Evolutionary conservation across 2,888 invertebrate species (phyloP).

Genomic region (Anorthoa munda): DNA sequence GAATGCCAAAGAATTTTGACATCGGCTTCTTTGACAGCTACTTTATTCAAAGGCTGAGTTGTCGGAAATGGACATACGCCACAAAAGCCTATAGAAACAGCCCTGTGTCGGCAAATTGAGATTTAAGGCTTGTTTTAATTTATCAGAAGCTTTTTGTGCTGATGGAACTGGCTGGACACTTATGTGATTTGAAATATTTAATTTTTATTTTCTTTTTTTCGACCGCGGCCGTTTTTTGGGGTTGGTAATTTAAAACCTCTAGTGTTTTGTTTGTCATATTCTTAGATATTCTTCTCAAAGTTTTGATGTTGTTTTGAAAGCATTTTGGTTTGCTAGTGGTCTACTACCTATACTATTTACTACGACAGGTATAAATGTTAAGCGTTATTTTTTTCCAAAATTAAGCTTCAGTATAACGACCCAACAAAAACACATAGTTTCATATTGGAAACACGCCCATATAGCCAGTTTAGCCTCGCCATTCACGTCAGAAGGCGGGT

Average conservation of each 20-base stretch:
- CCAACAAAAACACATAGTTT: slow-evolving; percentile 59
- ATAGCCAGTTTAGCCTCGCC: slow-evolving; percentile 74
- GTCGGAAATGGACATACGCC: slow-evolving; percentile 88
- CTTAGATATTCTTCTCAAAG: neutral
- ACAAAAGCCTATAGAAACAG: slow-evolving; percentile 81
- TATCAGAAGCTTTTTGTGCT: slow-evolving; percentile 62
- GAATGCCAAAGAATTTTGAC: slow-evolving; percentile 79
- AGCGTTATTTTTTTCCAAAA: neutral
- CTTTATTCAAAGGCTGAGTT: slow-evolving; percentile 82
- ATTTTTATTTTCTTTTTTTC: slow-evolving; percentile 30
- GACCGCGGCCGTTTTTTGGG: slow-evolving; percentile 7
- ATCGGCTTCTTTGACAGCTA: slow-evolving; percentile 85
- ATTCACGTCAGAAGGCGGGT: slow-evolving; percentile 86
- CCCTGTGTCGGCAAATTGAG: slow-evolving; percentile 83
- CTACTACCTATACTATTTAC: neutral
- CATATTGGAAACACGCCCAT: slow-evolving; percentile 81
- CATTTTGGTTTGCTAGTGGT: neutral
- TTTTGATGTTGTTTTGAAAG: neutral
- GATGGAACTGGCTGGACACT: slow-evolving; percentile 57
- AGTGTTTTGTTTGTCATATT: neutral
- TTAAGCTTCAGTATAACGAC: slow-evolving; percentile 48
- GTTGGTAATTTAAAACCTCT: slow-evolving; percentile 40
- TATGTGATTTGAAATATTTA: slow-evolving; percentile 43
- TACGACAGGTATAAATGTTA: neutral
- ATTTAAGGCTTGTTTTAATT: slow-evolving; percentile 73